Evolutionary conservation across 2,797 vertebrate genomes (phyloP).

Genomic region (Sebastes flavidus): DNA sequence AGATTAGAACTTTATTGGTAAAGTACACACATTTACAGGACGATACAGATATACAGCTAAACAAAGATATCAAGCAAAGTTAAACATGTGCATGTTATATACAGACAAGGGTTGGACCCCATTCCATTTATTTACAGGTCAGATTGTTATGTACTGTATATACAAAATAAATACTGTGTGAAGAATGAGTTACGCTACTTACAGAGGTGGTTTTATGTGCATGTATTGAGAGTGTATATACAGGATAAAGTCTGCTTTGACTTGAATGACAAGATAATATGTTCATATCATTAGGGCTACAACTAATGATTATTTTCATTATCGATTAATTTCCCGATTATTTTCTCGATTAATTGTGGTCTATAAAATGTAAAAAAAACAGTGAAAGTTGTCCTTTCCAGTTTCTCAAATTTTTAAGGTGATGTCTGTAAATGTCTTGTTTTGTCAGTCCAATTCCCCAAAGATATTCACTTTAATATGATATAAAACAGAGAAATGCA

Average conservation of each 20-base stretch:
- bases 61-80: not conserved
- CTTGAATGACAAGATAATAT: too few species aligned
- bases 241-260: not conserved
- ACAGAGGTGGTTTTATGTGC: not conserved
- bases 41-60: not conserved
- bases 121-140: not conserved
- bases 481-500: not conserved
- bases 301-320: not conserved
- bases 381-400: not conserved
- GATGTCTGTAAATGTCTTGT: not conserved
- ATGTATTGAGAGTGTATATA: not conserved
- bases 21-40: not conserved
- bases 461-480: not conserved
- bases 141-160: not conserved
- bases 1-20: not conserved
- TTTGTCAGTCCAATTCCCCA: fast-evolving
- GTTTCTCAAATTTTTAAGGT: not conserved
- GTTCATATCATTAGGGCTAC: not conserved
- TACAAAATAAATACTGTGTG: not conserved
- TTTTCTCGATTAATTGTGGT: too few species aligned
- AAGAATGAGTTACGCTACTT: not conserved
- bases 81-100: not conserved
- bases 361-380: too few species aligned
- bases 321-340: too few species aligned
- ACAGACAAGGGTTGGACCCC: not conserved